Evolutionary conservation across 2,797 vertebrate species (phyloP).

Genomic region (Gymnocypris eckloni): DNA sequence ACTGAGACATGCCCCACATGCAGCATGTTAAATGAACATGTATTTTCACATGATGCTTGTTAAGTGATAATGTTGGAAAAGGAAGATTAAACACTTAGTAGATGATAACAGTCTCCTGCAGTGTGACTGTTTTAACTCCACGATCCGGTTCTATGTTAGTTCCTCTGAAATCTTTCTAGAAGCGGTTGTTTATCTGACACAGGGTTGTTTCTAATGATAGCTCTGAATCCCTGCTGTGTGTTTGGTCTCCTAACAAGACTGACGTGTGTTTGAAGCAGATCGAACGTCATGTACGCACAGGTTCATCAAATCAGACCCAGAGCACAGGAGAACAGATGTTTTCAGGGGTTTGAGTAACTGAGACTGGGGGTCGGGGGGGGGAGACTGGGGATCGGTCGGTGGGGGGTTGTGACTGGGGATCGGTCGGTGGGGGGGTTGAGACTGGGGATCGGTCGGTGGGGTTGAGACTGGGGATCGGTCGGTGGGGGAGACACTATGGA

Average conservation of each 20-base stretch:
- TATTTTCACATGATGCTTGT: background rate
- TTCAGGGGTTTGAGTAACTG: background rate
- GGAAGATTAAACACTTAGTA: background rate
- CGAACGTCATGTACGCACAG: slow-evolving; percentile 8
- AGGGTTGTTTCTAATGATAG: slow-evolving; percentile 18
- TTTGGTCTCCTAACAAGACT: slow-evolving; percentile 15
- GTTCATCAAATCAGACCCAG: slow-evolving; percentile 25
- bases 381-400: no score
- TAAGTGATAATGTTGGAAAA: background rate
- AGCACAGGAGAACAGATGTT: slow-evolving; percentile 11
- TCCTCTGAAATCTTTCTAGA: background rate
- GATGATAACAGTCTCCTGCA: background rate
- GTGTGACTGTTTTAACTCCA: background rate
- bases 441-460: no score
- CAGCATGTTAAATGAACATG: background rate
- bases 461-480: no score
- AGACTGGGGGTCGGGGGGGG: no score
- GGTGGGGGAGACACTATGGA: no score
- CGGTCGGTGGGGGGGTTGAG: no score
- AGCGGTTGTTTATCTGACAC: background rate
- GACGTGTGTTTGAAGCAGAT: slow-evolving; percentile 31
- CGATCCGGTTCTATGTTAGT: background rate
- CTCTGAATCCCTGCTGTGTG: background rate
- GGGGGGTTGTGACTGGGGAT: no score
- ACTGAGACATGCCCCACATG: background rate